phyloP scores from a whole-genome alignment of 1,140 invertebrate genomes.

The Cheumatopsyche charites region DNA sequence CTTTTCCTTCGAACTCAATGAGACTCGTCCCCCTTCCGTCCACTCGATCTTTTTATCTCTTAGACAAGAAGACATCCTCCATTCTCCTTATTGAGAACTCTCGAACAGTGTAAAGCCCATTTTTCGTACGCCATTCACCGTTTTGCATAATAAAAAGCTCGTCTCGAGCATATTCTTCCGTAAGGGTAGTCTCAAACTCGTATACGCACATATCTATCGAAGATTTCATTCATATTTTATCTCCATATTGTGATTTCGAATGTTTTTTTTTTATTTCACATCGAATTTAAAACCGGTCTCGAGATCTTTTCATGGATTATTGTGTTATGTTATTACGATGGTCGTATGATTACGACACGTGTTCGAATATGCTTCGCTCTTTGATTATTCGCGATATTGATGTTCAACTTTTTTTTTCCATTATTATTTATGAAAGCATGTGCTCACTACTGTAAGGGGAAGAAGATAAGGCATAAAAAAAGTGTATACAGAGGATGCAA shows the following conservation, averaged over 20 bases:
- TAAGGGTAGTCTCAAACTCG: constrained; percentile 14
- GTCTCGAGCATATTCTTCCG: constrained; percentile 30
- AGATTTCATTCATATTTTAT: background rate
- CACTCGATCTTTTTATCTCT: constrained; percentile 40
- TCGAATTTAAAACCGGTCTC: background rate
- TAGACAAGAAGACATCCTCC: constrained; percentile 41
- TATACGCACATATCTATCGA: background rate
- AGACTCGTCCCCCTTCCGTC: constrained; percentile 32
- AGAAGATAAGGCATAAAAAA: constrained; percentile 33
- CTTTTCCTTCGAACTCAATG: constrained; percentile 38
- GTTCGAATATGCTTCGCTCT: background rate
- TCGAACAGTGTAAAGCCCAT: constrained; percentile 20
- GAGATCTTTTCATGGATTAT: background rate
- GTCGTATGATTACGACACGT: background rate
- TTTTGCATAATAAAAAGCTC: constrained; percentile 35
- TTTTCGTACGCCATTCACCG: constrained; percentile 1
- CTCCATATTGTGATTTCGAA: too few species aligned
- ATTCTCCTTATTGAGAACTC: constrained; percentile 32
- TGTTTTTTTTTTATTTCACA: background rate
- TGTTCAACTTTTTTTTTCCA: background rate
- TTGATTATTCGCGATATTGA: background rate
- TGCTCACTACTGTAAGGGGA: background rate
- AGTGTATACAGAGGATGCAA: constrained; percentile 35
- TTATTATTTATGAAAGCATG: background rate
- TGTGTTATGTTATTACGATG: background rate